These are phyloP conservation scores for Fulica atra DNA, from an alignment of 2,113 vertebrate genomes.

Conservation along the genomic window DNA sequence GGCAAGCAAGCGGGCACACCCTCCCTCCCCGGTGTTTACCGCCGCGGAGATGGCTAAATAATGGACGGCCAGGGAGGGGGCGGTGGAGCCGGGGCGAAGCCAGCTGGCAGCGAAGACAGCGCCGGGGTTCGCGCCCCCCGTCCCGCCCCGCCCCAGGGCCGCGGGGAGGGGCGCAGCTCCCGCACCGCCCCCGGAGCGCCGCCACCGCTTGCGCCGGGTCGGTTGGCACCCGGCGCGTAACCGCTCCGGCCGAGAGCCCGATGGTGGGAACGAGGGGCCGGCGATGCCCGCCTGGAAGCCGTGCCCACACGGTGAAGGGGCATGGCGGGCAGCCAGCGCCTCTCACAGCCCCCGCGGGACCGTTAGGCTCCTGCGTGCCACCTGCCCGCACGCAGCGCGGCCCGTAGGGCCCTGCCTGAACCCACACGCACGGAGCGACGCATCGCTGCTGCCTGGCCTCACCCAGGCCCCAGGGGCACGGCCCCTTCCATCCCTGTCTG, in stretches of 20 bases:
- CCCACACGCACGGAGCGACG: accelerated
- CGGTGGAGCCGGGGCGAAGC: not conserved
- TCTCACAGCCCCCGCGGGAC: not conserved
- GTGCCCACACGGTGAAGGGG: accelerated
- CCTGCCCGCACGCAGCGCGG: not conserved
- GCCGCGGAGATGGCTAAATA: conserved; percentile 16
- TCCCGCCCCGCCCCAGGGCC: not conserved
- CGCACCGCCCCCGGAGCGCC: not conserved
- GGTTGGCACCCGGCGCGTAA: not conserved
- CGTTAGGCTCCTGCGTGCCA: accelerated
- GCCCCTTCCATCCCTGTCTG: accelerated
- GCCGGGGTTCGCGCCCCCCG: not conserved
- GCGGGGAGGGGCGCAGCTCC: not conserved
- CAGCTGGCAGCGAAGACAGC: not conserved
- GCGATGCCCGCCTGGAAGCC: no score
- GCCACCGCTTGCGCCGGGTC: not conserved
- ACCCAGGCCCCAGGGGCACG: not conserved
- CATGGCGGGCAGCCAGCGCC: not conserved
- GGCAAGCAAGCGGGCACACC: no score
- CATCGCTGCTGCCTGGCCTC: not conserved
- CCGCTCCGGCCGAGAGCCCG: no score
- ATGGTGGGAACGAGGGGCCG: no score
- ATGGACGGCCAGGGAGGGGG: not conserved
- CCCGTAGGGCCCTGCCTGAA: not conserved
- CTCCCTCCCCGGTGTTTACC: not conserved